Base-by-base conservation (phyloP, 2,888 invertebrate genomes). In the Eurytoma californica region DNA sequence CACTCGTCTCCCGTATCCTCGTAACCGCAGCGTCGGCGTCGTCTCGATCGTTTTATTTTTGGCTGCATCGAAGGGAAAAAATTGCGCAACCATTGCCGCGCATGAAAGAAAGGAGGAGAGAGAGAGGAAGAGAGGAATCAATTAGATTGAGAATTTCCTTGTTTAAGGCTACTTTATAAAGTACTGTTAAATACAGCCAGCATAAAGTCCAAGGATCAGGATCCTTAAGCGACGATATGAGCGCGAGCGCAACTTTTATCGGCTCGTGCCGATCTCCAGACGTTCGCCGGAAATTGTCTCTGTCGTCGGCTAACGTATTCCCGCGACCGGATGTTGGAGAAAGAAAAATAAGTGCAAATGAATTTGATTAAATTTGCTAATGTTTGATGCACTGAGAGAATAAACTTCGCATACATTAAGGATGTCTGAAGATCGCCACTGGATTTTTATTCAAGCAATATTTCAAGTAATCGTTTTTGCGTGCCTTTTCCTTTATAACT, bases 101-200 rank as follows among this genome's bases (percentile, higher is more conserved):
- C 39, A 4, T 7, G 28, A 16, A 9, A 3, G 58, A 28, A 67
- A 3, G 58, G n/a, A 66, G 49, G 28, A 47, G 28, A 14, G 4
- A 47, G 13, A 51, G 5, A 24, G 75, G 24, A 24, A 24, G 24
- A 24, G 24, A 24, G 24, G 67, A 79, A 79, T 79, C 79, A 75
- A 79, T 72, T 79, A 79, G 79, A 79, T 67, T 61, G 66, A 61
- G 75, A 79, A 79, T 75, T 75, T 79, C 61, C 75, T 67, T 72
- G 63, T 80, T 80, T 76, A 72, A 72, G 80, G 80, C 80, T 80
- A 76, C 72, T 80, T 80, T 80, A 80, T 80, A 80, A 80, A 76
- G 39, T 76, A 80, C 72, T 51, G 76, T 69, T 72, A 80, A 80
- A 80, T 80, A 80, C 72, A 67, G 24, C 47, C 60, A 70, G 72